A percentile compares a stretch with the other conserved stretches of the same genome.
Evolutionary conservation across 1,140 invertebrate species (phyloP).

Genomic region (Leptinotarsa lineolata): DNA sequence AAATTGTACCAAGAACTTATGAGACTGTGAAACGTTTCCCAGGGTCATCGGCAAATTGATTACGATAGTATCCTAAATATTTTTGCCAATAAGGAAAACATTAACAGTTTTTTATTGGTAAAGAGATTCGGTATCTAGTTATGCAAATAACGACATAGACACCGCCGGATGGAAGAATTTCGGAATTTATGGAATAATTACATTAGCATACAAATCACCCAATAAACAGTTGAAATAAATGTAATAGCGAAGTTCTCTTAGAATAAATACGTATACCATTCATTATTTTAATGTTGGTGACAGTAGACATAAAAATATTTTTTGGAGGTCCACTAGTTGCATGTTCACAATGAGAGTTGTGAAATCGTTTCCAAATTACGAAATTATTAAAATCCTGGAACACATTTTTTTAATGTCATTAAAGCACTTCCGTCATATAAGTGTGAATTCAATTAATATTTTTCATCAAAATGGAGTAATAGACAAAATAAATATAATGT

Average conservation of each 20-base stretch:
- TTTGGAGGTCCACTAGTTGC: background rate
- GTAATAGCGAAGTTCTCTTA: background rate
- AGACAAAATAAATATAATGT: too few relatives aligned
- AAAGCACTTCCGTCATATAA: too few relatives aligned
- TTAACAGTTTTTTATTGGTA: conserved; percentile 9
- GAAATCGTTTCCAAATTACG: too few relatives aligned
- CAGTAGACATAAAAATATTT: background rate
- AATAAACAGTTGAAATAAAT: conserved; percentile 15
- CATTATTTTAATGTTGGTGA: background rate
- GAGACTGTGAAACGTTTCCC: background rate
- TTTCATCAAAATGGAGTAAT: too few relatives aligned
- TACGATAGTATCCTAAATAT: background rate
- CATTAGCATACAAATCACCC: conserved; percentile 17
- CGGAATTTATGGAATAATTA: conserved; percentile 7
- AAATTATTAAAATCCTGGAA: too few relatives aligned
- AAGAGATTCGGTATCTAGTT: conserved; percentile 14
- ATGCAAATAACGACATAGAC: background rate
- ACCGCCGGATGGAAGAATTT: background rate
- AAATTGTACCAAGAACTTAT: too few relatives aligned
- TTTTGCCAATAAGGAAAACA: conserved; percentile 11
- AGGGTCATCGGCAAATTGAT: background rate
- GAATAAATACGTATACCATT: background rate
- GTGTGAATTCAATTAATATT: too few relatives aligned
- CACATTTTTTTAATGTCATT: too few relatives aligned
- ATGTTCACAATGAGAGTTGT: background rate